Evolutionary conservation across 2,797 vertebrate genomes (phyloP).

Genomic region (Mycteria americana): DNA sequence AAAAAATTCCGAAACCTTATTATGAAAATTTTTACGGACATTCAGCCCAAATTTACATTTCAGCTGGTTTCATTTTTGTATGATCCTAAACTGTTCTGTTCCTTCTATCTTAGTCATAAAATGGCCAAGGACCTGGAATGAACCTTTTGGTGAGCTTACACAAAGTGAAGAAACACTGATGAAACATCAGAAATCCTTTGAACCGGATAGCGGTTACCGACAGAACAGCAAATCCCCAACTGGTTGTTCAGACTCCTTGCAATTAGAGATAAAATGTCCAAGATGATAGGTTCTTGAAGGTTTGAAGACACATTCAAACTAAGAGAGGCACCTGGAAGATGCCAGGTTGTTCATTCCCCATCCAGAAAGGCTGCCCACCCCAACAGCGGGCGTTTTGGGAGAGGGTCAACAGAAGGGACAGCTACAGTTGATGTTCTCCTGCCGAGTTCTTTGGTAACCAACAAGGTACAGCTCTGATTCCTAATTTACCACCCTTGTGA

Average conservation of each 20-base stretch:
- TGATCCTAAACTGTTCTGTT: background rate
- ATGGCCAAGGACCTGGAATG: background rate
- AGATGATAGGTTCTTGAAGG: background rate
- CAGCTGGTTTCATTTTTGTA: background rate
- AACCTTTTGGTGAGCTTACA: background rate
- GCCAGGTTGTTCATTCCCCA: background rate
- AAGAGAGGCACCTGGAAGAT: background rate
- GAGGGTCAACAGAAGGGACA: background rate
- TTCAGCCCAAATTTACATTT: background rate
- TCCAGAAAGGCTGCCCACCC: background rate
- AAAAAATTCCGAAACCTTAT: background rate
- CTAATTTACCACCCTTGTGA: background rate
- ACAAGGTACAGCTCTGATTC: background rate
- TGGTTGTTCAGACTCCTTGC: background rate
- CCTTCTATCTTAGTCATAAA: background rate
- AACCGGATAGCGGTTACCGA: accelerated
- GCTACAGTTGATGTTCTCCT: background rate
- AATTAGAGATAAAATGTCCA: background rate
- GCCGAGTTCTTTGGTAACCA: background rate
- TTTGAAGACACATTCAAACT: background rate
- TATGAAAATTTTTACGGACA: background rate
- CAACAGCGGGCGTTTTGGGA: accelerated
- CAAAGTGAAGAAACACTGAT: background rate
- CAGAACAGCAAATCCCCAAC: background rate
- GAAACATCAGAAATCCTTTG: background rate